Evolutionary conservation across 2,113 vertebrate genomes (phyloP), one percentile per base, ranked within the genome.

Genomic region (Marmota flaviventris): DNA sequence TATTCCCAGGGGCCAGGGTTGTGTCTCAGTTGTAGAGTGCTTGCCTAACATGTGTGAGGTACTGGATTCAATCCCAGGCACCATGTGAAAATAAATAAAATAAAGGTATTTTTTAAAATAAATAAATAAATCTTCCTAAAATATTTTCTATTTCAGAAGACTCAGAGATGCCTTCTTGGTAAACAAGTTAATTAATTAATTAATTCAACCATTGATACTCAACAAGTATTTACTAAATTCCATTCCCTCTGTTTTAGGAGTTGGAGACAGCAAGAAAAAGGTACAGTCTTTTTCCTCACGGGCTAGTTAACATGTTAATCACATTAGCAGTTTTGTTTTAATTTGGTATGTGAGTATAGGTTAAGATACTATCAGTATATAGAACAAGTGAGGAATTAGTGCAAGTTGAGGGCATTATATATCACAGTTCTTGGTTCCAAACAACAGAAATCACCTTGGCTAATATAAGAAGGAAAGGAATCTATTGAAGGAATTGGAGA

Each of bases 401-500:
- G n/a, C 65, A 22, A 76, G 10, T 3, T 39, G 39, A 77, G n/a
- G 34, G 7, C 34, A 63, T 18, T 5, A 1, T 42, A 8, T 42
- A 42, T 93, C 63, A 87, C 45, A 61, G 56, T 70, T 85, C 58
- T 88, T 89, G 42, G 34, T 12, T 88, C 37, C 29, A 82, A 87
- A 58, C 73, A 90, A 85, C 48, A 61, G 42, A 96, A 86, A 78
- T 24, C 24, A 90, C 70, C 83, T 61, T 37, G 51, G 25, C 83
- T 76, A 34, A 34, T 81, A 34, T 7, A 84, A 53, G 34, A 73
- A 63, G 29, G 48, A 53, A 79, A 77, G 63, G 29, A 61, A 6
- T 45, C 10, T 83, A 1, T 78, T 18, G 25, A 39, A 39, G 53
- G 25, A 58, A 42, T 58, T 27, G 37, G 76, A 76, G 48, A 69